Evolutionary conservation across 2,888 invertebrate genomes (phyloP).

Genomic region (Nomada ferruginata): DNA sequence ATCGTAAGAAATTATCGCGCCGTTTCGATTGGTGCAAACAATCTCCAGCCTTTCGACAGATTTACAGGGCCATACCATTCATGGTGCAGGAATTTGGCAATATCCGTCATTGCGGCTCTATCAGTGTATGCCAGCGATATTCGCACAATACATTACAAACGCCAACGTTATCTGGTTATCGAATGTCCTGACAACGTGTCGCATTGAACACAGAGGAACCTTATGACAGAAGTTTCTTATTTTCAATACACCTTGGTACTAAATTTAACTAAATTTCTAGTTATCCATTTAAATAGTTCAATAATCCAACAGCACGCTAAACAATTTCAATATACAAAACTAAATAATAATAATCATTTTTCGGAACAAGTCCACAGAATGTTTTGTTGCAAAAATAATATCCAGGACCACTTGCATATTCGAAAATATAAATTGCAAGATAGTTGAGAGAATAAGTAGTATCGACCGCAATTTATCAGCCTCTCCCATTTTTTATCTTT

Average conservation of each 20-base stretch:
- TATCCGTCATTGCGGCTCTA: conserved; percentile 73
- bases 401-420: too few species aligned
- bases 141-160: conserved; percentile 48
- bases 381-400: too few species aligned
- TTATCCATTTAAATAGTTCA: too few species aligned
- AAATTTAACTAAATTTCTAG: too few species aligned
- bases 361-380: too few species aligned
- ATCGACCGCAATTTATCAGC: neutral
- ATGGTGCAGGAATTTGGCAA: conserved; percentile 77
- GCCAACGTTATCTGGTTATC: conserved; percentile 55
- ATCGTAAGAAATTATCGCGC: conserved; percentile 28
- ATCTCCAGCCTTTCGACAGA: conserved; percentile 40
- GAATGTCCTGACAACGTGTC: conserved; percentile 25
- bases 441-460: too few species aligned
- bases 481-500: neutral
- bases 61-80: conserved; percentile 73
- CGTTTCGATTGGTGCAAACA: neutral
- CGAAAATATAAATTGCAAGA: too few species aligned
- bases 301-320: too few species aligned
- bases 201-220: neutral
- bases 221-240: too few species aligned
- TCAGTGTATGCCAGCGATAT: conserved; percentile 57
- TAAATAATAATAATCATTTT: too few species aligned
- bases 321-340: too few species aligned
- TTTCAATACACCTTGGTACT: too few species aligned